Evolutionary conservation across 1,140 invertebrate species (phyloP), one percentile per base, ranked within the genome.

Genomic region (Daktulosphaira vitifoliae): DNA sequence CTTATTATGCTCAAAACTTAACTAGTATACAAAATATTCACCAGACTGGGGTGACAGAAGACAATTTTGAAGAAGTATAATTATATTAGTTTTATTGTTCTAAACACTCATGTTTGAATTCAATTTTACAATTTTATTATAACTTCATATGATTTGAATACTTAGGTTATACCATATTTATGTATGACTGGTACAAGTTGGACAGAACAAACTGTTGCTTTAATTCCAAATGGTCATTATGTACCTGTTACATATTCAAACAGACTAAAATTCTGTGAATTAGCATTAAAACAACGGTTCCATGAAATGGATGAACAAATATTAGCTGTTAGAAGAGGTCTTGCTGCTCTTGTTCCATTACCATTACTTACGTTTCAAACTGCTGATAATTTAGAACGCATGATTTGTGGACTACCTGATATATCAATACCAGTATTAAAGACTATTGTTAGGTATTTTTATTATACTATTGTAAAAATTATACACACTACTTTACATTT

Each of bases 251-350:
- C 80, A 9, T 84, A 83, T 71, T 74, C 78, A 66, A 84, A 83
- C 70, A 72, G 83, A 23, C 68, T 77, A 33, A 81, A 84, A 66
- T 86, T 85, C 73, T 81, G 82, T 4, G 79, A 83, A 46, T 77
- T 79, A 68, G 82, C 81, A 7, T 69, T 85, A 7, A 76, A 81
- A 64, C 84, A 80, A 72, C 71, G 83, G 33, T 74, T 85, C 22
- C 80, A 84, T 69, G 83, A 86, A 72, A 82, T 84, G 77, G 81
- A 84, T 71, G 67, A 78, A 46, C 82, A 84, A 75, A 80, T 83
- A 37, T 74, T 77, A 2, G 78, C 81, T 9, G 76, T 86, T 16
- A 70, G 83, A 51, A 82, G 84, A 70, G 84, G 84, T 2, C 84
- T 86, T 82, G 75, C 82, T 0, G 81, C 81, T 68, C 81, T 86